These are phyloP conservation scores for Polyploca ridens DNA, from an alignment of 2,888 invertebrate species.

Conservation along the genomic window DNA sequence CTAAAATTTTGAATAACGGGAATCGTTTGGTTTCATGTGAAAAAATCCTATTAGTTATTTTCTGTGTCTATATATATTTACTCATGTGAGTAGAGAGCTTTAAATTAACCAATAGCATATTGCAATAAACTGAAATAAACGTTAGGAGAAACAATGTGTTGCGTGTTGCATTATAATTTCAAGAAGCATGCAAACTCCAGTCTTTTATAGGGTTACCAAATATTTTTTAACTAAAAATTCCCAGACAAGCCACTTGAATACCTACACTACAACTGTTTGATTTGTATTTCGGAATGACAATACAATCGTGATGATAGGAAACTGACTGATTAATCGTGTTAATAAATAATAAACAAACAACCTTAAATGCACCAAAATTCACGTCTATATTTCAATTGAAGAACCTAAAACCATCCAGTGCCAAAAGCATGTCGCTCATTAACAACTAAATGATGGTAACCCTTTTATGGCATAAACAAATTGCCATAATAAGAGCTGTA, in stretches of 20 bases:
- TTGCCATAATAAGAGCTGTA: slow-evolving; percentile 37
- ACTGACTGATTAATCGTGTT: no score
- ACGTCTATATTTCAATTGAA: no score
- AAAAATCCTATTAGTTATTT: background rate
- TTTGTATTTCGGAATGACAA: no score
- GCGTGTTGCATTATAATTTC: slow-evolving; percentile 9
- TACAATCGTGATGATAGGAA: no score
- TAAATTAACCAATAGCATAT: no score
- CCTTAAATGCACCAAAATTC: no score
- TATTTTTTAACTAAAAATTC: background rate
- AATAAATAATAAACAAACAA: no score
- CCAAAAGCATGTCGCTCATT: background rate
- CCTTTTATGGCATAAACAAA: slow-evolving; percentile 27
- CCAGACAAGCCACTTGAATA: no score
- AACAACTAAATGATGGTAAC: background rate
- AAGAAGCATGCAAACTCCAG: slow-evolving; percentile 2
- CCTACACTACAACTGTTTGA: no score
- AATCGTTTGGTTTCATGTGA: no score
- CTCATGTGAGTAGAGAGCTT: background rate
- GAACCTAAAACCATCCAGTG: background rate
- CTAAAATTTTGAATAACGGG: background rate
- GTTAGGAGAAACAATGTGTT: background rate
- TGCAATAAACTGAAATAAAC: background rate
- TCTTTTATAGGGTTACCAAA: background rate
- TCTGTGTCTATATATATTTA: background rate